Base-by-base conservation (phyloP, 2,113 vertebrate genomes). In the Leptodactylus fuscus region DNA sequence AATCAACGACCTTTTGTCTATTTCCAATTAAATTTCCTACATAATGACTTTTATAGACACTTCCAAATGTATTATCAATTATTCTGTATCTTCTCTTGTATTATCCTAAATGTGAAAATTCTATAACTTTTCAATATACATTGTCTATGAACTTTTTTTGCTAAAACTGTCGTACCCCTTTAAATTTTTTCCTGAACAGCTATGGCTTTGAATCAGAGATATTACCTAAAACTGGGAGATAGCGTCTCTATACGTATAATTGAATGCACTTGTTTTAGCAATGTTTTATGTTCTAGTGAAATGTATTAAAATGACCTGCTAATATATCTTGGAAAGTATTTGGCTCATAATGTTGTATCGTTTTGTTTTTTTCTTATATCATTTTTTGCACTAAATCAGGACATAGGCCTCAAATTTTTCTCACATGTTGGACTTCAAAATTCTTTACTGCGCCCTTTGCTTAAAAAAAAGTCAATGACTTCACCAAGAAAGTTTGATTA, bases 401-500 rank as follows among this genome's bases (percentile, higher is more conserved):
- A 86, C 44, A 88, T 87, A 90, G 88, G 87, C 87, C 88, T 44
- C 84, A 89, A 89, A 91, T 89, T 85, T 88, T 87, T 79, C 89
- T 90, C 88, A 86, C 87, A 92, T 92, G 91, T 95, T 0, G 92
- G 94, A 95, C 93, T 95, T 92, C 89, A 88, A 92, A 93, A 95
- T 93, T 93, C 92, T 93, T 92, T 93, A 93, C 94, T 94, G 93
- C 94, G 94, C 94, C 94, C 94, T 95, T 94, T 95, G 93, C 93
- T 94, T 94, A 89, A 95, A 95, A n/a, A 85, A 94, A 95, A 95
- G 94, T 95, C 94, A 95, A 93, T 94, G 94, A 94, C 94, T 95
- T 95, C 92, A 90, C 93, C 93, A 94, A 94, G 92, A 94, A 95
- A 95, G 94, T 95, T 95, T 95, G 94, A 94, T 94, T 94, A 94